Evolutionary conservation across 1,140 invertebrate species (phyloP).

Genomic region (Helicoverpa armigera): DNA sequence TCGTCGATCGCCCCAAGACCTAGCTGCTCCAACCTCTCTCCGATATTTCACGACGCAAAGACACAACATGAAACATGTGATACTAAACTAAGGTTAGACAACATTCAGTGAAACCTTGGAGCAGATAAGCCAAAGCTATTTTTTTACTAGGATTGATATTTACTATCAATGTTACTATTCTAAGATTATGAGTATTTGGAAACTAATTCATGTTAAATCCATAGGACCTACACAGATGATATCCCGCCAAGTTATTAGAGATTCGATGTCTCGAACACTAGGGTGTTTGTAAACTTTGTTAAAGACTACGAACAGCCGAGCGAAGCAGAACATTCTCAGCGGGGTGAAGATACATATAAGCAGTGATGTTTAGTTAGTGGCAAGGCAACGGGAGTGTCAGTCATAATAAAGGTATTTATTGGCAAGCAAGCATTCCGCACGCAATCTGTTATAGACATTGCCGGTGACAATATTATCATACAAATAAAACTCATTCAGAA

Average conservation of each 20-base stretch:
- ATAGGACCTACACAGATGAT: slow-evolving; percentile 48
- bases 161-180: slow-evolving; percentile 36
- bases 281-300: slow-evolving; percentile 53
- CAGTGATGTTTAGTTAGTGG: slow-evolving; percentile 84
- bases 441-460: slow-evolving; percentile 49
- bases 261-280: slow-evolving; percentile 36
- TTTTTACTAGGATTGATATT: slow-evolving; percentile 63
- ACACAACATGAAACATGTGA: slow-evolving; percentile 34
- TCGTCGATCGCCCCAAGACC: slow-evolving; percentile 66
- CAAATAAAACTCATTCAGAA: slow-evolving; percentile 39
- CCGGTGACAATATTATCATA: slow-evolving; percentile 43
- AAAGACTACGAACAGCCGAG: slow-evolving; percentile 70
- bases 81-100: slow-evolving; percentile 46
- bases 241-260: slow-evolving; percentile 73
- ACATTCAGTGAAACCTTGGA: slow-evolving; percentile 70
- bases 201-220: slow-evolving; percentile 40
- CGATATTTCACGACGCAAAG: slow-evolving; percentile 39
- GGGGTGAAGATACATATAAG: slow-evolving; percentile 84
- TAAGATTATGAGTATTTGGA: slow-evolving; percentile 50
- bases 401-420: slow-evolving; percentile 65
- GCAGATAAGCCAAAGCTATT: slow-evolving; percentile 75
- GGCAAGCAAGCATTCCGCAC: slow-evolving; percentile 79
- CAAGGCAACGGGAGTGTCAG: slow-evolving; percentile 82
- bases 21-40: slow-evolving; percentile 76
- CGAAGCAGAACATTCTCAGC: slow-evolving; percentile 86